Conservation (phyloP, 2,797 vertebrate genomes). For the Sebastiscus tertius region DNA sequence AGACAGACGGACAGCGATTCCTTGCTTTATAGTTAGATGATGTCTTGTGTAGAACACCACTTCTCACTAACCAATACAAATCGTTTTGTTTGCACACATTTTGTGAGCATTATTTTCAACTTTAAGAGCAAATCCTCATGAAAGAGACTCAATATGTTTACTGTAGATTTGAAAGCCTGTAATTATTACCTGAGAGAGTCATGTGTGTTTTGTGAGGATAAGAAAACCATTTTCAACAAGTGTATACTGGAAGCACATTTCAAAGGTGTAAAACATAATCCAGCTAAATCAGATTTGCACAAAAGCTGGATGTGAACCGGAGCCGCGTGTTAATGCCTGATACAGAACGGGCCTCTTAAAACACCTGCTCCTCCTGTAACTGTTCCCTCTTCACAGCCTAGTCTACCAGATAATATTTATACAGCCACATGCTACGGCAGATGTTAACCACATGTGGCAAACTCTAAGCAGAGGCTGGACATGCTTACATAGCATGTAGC, state of each 20-base stretch:
- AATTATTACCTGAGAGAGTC: background rate
- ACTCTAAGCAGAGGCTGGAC: slow-evolving; percentile 44
- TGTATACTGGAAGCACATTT: background rate
- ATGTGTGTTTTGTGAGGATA: background rate
- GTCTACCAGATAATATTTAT: slow-evolving; percentile 51
- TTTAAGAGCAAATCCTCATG: background rate
- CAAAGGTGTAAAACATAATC: slow-evolving; percentile 9
- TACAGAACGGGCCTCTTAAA: background rate
- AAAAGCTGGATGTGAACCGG: background rate
- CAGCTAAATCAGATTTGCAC: slow-evolving; percentile 27
- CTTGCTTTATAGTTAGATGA: background rate
- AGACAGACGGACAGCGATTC: too few species aligned
- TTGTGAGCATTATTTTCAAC: background rate
- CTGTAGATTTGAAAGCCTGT: background rate
- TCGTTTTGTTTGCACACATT: background rate
- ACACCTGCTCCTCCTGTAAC: slow-evolving; percentile 30
- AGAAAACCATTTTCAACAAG: background rate
- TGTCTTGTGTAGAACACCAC: background rate
- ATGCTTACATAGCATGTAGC: background rate
- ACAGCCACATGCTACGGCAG: slow-evolving; percentile 55
- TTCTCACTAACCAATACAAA: background rate
- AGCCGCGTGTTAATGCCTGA: background rate
- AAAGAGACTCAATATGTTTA: background rate
- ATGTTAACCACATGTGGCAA: slow-evolving; percentile 60
- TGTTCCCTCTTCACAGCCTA: slow-evolving; percentile 7